These are phyloP conservation scores for Sweltsa coloradensis DNA, from an alignment of 1,140 invertebrate genomes.

Conservation along the genomic window DNA sequence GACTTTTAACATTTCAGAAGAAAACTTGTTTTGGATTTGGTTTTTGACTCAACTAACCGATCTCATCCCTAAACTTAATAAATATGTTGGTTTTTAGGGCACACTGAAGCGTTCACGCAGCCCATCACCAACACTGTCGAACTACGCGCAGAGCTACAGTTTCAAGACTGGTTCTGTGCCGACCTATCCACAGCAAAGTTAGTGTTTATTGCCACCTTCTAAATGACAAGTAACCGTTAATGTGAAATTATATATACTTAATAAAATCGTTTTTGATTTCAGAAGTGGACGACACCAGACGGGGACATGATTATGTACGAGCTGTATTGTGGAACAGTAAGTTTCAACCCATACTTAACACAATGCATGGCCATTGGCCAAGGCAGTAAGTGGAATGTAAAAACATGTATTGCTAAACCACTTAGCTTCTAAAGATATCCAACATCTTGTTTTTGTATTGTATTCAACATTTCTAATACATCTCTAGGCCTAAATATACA, in stretches of 20 bases:
- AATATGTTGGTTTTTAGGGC: slow-evolving; percentile 26
- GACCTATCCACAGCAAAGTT: slow-evolving; percentile 32
- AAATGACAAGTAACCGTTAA: neutral
- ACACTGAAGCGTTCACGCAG: slow-evolving; percentile 48
- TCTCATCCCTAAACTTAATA: neutral
- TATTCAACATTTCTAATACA: too few species aligned
- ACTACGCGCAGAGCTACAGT: slow-evolving; percentile 35
- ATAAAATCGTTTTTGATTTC: slow-evolving; percentile 34
- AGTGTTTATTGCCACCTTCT: slow-evolving; percentile 20
- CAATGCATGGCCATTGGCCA: too few species aligned
- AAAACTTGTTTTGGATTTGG: too few species aligned
- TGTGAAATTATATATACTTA: neutral
- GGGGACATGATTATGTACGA: slow-evolving; percentile 57
- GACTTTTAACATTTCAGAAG: too few species aligned
- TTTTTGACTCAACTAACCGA: too few species aligned
- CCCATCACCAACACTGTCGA: slow-evolving; percentile 47
- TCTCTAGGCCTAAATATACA: too few species aligned
- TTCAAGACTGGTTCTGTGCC: slow-evolving; percentile 34
- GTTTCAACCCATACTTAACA: too few species aligned
- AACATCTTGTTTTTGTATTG: too few species aligned
- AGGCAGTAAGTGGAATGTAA: too few species aligned
- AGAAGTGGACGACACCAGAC: slow-evolving; percentile 64
- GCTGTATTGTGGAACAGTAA: slow-evolving; percentile 73
- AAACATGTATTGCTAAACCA: too few species aligned
- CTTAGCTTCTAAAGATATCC: too few species aligned